A percentile compares a stretch with the other conserved stretches of the same genome.
Conservation (phyloP, 2,113 vertebrate species). For the Odontophorus gujanensis region DNA sequence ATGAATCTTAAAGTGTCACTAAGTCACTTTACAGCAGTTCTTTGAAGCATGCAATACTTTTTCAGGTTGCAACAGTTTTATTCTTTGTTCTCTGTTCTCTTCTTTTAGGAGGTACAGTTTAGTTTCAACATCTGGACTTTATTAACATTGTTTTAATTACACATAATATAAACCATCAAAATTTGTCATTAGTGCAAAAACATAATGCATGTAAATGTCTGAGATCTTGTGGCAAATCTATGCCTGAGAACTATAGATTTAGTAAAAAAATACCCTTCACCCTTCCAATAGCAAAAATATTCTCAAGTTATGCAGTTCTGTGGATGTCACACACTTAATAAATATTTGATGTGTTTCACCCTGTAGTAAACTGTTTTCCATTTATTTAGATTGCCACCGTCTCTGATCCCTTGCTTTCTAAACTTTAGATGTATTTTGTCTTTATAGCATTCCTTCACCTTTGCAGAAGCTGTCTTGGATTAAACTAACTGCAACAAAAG, state of each 20-base stretch:
- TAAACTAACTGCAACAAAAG: not conserved
- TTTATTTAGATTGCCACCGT: not conserved
- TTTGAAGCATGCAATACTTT: not conserved
- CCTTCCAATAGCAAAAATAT: not conserved
- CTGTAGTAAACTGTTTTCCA: not conserved
- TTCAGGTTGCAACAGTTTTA: not conserved
- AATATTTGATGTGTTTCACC: not conserved
- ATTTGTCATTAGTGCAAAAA: not conserved
- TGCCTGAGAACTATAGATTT: not conserved
- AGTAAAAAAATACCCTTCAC: not conserved
- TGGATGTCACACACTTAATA: not conserved
- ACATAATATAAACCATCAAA: not conserved
- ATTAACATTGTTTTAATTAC: not conserved
- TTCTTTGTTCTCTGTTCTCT: not conserved
- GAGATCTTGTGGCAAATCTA: not conserved
- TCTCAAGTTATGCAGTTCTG: not conserved
- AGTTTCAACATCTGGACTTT: not conserved
- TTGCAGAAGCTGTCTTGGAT: not conserved
- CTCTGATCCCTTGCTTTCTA: not conserved
- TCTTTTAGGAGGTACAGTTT: not conserved
- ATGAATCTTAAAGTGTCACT: not conserved
- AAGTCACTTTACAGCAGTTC: not conserved
- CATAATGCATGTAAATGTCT: accelerated
- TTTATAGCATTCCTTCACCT: not conserved
- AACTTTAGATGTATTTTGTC: not conserved